Percentiles rank a stretch among this genome's conserved stretches.
Conservation (phyloP, 2,113 vertebrate genomes). For the Nothocercus nigrocapillus region DNA sequence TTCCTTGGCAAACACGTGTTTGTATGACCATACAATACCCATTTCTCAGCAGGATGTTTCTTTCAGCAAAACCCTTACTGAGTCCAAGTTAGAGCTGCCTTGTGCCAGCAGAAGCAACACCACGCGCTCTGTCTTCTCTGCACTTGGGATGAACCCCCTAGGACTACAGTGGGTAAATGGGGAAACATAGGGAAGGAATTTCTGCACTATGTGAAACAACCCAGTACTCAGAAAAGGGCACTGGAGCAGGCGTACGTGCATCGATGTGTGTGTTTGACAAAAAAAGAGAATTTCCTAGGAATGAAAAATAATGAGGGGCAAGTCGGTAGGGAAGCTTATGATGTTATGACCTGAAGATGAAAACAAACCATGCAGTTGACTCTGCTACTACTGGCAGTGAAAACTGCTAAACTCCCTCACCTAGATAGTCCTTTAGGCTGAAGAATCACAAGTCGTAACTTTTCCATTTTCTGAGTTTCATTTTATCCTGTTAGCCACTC, state of each 20-base stretch:
- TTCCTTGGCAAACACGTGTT: not conserved
- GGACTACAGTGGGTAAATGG: not conserved
- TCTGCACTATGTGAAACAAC: not conserved
- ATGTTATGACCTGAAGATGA: not conserved
- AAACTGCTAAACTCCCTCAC: not conserved
- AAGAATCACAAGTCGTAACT: not conserved
- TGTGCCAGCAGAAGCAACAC: not conserved
- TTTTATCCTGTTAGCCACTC: not conserved
- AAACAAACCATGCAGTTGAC: not conserved
- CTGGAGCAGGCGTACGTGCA: fast-evolving
- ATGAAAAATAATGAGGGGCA: not conserved
- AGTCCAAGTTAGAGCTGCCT: not conserved
- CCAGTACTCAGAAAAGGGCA: not conserved
- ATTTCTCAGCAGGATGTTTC: not conserved
- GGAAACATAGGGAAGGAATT: not conserved
- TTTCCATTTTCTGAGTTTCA: not conserved
- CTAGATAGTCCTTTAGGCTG: not conserved
- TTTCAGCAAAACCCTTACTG: not conserved
- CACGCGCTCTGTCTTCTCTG: not conserved
- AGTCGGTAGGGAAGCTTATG: not conserved
- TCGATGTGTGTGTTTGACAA: not conserved
- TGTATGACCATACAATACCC: not conserved
- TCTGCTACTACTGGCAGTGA: not conserved
- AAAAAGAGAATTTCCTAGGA: not conserved
- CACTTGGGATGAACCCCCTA: not conserved